Evolutionary conservation across 2,888 invertebrate genomes (phyloP), one percentile per base, ranked within the genome.

Genomic region (Antheraea yamamai): DNA sequence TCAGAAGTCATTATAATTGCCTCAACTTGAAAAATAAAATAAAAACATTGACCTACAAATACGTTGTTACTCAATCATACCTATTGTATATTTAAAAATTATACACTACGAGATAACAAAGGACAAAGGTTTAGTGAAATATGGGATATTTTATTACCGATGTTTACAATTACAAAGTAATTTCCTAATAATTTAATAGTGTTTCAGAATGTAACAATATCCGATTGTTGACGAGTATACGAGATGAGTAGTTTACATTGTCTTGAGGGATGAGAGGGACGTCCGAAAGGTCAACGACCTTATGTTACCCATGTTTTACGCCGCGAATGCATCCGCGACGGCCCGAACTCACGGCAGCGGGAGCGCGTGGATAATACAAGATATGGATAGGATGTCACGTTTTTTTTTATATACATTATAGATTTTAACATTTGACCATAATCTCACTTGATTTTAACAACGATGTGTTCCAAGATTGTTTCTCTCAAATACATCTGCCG

Each of bases 241-340:
- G 64, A 47, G 47, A 26, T 26, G 61, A 51, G 58, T 61, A 75
- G 74, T 66, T 61, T 47, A 74, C 26, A 73, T 76, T 39, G 74
- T 55, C 76, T 58, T 52, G 74, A 70, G 76, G 78, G 70, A 70
- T 64, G 30, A 70, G 74, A 75, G 68, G 35, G 76, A 74, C 26
- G 64, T 66, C 26, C 64, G 30, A 30, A 16, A 74, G 88, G 82
- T 86, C 87, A 83, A 23, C 76, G 85, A 85, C 83, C 85, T 77
- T 73, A 55, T 55, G 81, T 82, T 83, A 83, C 84, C 77, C 78
- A 82, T 84, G 86, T 86, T 87, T 88, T 89, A 88, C 89, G 88
- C 85, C 86, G 88, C 86, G 82, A 88, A 87, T 82, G 85, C 83
- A 83, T 85, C 85, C 81, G 81, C 76, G 76, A 76, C 77, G 76